Conservation (phyloP, 2,797 vertebrate species). For the Spinus pinus region DNA sequence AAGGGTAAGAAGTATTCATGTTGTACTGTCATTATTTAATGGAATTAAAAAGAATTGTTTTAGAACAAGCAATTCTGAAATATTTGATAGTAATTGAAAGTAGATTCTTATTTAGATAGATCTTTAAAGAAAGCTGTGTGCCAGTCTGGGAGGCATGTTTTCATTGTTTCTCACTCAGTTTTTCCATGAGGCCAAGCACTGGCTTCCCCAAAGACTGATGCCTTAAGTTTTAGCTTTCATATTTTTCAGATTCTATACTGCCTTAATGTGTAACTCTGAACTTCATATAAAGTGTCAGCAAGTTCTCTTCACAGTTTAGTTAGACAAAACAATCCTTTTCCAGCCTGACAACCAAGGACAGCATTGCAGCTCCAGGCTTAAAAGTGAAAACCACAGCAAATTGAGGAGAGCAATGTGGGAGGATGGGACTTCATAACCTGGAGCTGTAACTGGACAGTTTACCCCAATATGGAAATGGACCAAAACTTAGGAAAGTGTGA, state of each 20-base stretch:
- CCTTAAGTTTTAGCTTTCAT: neutral
- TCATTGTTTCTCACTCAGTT: neutral
- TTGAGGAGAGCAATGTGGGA: neutral
- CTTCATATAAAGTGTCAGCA: neutral
- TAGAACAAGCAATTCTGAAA: neutral
- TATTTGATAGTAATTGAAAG: neutral
- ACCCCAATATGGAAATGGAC: neutral
- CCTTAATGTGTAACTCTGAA: neutral
- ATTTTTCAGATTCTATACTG: neutral
- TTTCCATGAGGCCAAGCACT: neutral
- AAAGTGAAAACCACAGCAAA: too few species aligned
- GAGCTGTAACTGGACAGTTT: neutral
- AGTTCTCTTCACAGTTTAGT: neutral
- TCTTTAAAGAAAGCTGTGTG: neutral
- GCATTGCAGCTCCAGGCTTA: neutral
- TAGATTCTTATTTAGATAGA: neutral
- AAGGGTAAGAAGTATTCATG: neutral
- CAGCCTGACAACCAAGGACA: neutral
- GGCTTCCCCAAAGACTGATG: neutral
- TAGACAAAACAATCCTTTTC: neutral
- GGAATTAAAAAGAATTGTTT: neutral
- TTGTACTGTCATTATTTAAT: neutral
- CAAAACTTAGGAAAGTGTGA: neutral
- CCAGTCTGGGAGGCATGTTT: neutral
- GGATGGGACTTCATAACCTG: neutral